phyloP scores from a whole-genome alignment of 2,797 vertebrate species.

The Peromyscus aztecus region DNA sequence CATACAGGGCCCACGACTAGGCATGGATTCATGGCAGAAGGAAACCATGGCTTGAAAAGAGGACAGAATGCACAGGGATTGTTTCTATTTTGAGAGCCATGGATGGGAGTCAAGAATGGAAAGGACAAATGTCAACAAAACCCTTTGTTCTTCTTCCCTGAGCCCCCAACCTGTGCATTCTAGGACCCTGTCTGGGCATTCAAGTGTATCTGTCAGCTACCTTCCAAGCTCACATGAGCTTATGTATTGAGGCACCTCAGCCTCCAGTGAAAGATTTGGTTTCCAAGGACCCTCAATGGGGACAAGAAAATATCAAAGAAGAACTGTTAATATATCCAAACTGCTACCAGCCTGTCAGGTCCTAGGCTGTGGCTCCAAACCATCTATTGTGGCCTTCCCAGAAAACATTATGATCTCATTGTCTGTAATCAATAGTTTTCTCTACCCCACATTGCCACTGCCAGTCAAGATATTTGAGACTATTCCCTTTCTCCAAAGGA shows the following conservation, averaged over 20 bases:
- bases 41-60: too few species aligned
- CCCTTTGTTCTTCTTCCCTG: too few species aligned
- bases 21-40: too few species aligned
- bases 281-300: too few species aligned
- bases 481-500: neutral
- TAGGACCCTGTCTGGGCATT: neutral
- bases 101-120: too few species aligned
- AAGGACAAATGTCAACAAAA: too few species aligned
- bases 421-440: neutral
- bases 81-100: too few species aligned
- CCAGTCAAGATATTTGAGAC: neutral
- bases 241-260: neutral
- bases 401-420: neutral
- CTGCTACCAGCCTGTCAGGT: neutral
- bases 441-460: neutral
- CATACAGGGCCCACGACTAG: neutral
- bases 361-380: neutral
- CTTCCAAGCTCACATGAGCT: neutral
- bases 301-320: neutral
- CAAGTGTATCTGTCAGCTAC: too few species aligned
- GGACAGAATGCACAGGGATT: too few species aligned
- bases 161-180: neutral
- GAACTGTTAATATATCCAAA: neutral
- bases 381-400: neutral
- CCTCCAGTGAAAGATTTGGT: neutral